A percentile compares a stretch with the other conserved stretches of the same genome.
Conservation (phyloP, 2,888 invertebrate genomes). For the Agrotis segetum region DNA sequence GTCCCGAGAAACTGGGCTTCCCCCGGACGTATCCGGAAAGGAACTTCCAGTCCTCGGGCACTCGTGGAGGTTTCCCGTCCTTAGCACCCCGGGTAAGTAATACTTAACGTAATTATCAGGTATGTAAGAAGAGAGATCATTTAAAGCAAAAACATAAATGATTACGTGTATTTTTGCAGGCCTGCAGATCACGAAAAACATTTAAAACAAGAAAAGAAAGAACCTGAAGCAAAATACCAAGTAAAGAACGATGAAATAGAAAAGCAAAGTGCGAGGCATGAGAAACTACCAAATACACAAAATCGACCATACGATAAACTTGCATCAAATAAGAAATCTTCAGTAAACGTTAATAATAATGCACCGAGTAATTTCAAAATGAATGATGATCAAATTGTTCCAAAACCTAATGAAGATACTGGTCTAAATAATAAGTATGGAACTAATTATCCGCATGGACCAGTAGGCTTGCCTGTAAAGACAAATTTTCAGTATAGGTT, state of each 20-base stretch:
- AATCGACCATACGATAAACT: background rate
- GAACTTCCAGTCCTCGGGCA: too few species aligned
- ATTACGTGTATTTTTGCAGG: slow-evolving; percentile 13
- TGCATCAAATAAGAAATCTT: background rate
- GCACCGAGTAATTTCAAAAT: background rate
- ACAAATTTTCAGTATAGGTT: background rate
- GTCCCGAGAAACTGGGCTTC: too few species aligned
- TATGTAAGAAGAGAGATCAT: too few species aligned
- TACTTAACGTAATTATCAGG: background rate
- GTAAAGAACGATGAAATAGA: background rate
- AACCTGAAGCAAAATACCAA: background rate
- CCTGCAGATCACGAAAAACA: slow-evolving; percentile 45
- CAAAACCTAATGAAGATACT: background rate
- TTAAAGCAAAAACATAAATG: background rate
- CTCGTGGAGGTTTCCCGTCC: too few species aligned
- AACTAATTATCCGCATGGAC: background rate
- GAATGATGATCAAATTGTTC: background rate
- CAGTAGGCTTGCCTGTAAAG: background rate
- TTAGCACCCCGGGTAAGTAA: slow-evolving; percentile 67
- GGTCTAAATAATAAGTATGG: slow-evolving; percentile 7
- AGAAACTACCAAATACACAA: background rate
- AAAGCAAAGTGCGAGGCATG: background rate
- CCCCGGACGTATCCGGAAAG: too few species aligned
- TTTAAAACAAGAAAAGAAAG: background rate
- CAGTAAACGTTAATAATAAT: background rate